Evolutionary conservation across 1,140 invertebrate species (phyloP), one percentile per base, ranked within the genome.

Genomic region (Papilio polytes): DNA sequence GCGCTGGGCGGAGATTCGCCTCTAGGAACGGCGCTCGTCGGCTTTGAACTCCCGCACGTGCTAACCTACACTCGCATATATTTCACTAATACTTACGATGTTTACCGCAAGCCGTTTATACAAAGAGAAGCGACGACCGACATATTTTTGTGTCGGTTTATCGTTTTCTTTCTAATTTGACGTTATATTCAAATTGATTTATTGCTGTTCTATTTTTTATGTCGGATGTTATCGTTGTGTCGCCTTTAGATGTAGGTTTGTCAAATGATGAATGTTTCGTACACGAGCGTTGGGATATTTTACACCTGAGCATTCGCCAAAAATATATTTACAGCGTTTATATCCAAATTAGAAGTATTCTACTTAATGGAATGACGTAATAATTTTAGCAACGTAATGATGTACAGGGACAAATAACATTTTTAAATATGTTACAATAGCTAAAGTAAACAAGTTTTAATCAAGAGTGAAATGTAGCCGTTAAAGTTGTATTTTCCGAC

Each of bases 1-100:
- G 88, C 88, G 85, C 86, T 89, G 84, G 85, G 85, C 83, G 83
- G 82, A 85, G 87, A 85, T 85, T 85, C 82, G 82, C 84, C 74
- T 79, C 82, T 70, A 31, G 48, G 83, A 84, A 81, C 83, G 74
- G 80, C 81, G 81, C 79, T 41, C 77, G 77, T 80, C 83, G 81
- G 84, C 85, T 86, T 86, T 86, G 85, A 86, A 86, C 84, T 86
- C 80, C 2, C 56, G 22, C 77, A 63, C 77, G 53, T 78, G 77
- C 77, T n/a, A n/a, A n/a, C n/a, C n/a, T 63, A 78, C 46, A 44
- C 36, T n/a, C 36, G 36, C 77, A 78, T 78, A 78, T 78, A 78
- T 78, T 78, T 63, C 53, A 78, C 77, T 78, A 78, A 78, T 78
- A 78, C 56, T 63, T 63, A 59, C 77, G 31, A 63, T 78, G 74